phyloP scores from a whole-genome alignment of 30 jellyfish, hydroid and myxozoan genomes.

The Kudoa iwatai region DNA sequence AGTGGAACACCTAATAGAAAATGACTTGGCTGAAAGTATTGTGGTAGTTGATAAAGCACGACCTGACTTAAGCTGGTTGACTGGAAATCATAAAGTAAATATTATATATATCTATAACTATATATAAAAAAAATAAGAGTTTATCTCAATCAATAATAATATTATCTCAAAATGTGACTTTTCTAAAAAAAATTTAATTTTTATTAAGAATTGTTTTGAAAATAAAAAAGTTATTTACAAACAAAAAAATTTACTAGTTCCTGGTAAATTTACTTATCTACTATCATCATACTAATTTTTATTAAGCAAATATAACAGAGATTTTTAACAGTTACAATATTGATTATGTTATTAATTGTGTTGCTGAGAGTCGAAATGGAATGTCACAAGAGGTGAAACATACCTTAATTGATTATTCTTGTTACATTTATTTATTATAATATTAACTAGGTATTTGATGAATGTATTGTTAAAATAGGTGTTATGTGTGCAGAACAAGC shows the following conservation, averaged over 20 bases:
- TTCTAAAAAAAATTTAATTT: neutral
- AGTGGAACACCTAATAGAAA: conserved; percentile 15
- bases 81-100: conserved; percentile 18
- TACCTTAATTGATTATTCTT: too few relatives aligned
- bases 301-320: conserved; percentile 14
- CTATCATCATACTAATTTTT: neutral
- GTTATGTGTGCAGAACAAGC: too few relatives aligned
- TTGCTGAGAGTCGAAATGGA: conserved; percentile 38
- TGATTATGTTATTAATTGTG: conserved; percentile 44
- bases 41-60: conserved; percentile 59
- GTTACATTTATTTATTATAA: too few relatives aligned
- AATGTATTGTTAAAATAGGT: too few relatives aligned
- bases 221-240: conserved; percentile 22
- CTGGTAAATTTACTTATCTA: conserved; percentile 9
- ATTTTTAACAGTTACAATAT: conserved; percentile 17
- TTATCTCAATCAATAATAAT: too few relatives aligned
- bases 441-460: too few relatives aligned
- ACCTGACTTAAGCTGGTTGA: conserved; percentile 70
- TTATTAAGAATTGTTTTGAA: conserved; percentile 10
- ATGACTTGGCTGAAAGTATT: conserved; percentile 12
- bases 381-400: conserved; percentile 37
- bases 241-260: conserved; percentile 41
- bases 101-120: neutral
- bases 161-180: neutral
- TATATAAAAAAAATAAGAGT: too few relatives aligned